A percentile compares a stretch with the other conserved stretches of the same genome.
phyloP scores from a whole-genome alignment of 92 coral and sea anemone genomes.

The Virgularia gustaviana region DNA sequence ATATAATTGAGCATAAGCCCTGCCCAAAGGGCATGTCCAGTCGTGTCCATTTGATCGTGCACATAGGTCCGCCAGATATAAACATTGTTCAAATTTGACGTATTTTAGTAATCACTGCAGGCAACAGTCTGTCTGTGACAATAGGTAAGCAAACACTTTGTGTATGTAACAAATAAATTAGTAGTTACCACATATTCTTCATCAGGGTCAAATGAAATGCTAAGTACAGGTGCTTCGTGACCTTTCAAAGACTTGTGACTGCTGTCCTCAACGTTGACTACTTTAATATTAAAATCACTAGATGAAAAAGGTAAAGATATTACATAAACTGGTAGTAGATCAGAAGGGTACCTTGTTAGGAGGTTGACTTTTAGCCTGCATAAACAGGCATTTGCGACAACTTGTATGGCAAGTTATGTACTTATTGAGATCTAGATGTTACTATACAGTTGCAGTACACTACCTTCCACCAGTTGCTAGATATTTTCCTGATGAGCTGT shows the following conservation, averaged over 20 bases:
- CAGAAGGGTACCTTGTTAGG: no score
- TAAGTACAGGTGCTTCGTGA: conserved; percentile 83
- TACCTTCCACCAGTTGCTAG: conserved; percentile 94
- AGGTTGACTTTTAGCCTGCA: no score
- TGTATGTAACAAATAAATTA: neutral
- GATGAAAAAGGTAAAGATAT: neutral
- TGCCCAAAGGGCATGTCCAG: no score
- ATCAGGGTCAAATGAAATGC: conserved; percentile 81
- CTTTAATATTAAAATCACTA: conserved; percentile 85
- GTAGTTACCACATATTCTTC: conserved; percentile 71
- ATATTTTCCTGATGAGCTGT: conserved; percentile 77
- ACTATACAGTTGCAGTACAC: neutral
- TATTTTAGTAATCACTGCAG: no score
- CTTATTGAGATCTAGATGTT: neutral
- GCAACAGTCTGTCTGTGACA: no score
- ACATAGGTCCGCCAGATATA: no score
- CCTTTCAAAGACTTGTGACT: conserved; percentile 78
- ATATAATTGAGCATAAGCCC: neutral
- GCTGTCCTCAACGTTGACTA: conserved; percentile 70
- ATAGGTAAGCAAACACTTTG: no score
- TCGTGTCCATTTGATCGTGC: no score
- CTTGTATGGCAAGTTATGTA: neutral
- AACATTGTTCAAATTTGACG: no score
- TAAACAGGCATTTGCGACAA: no score
- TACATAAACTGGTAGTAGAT: neutral